Percentiles rank a stretch among this genome's conserved stretches.
These are phyloP conservation scores for Synergus laeviventris DNA, from an alignment of 2,888 invertebrate genomes.

Conservation along the genomic window DNA sequence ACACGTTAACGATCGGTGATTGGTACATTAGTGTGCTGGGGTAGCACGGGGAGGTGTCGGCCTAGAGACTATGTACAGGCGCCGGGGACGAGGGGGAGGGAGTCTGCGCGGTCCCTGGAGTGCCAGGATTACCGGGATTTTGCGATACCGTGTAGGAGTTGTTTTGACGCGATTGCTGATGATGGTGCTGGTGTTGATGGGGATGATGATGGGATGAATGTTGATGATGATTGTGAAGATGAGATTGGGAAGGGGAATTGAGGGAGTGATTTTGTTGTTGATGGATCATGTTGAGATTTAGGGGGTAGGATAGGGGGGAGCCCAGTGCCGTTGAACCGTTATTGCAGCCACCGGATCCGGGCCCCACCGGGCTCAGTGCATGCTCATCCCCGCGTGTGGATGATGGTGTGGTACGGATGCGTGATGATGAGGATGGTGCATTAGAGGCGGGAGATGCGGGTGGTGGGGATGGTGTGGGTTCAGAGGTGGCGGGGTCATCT, in stretches of 20 bases:
- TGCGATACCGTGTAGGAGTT: slow-evolving; percentile 69
- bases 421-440: slow-evolving; percentile 77
- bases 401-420: slow-evolving; percentile 74
- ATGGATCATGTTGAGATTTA: slow-evolving; percentile 73
- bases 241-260: slow-evolving; percentile 46
- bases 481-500: slow-evolving; percentile 77
- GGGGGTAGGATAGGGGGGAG: slow-evolving; percentile 75
- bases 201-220: slow-evolving; percentile 63
- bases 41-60: slow-evolving; percentile 60
- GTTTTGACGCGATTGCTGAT: slow-evolving; percentile 67
- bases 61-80: slow-evolving; percentile 75
- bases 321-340: slow-evolving; percentile 74
- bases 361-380: slow-evolving; percentile 89
- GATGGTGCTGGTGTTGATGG: slow-evolving; percentile 57
- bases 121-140: slow-evolving; percentile 64
- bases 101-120: slow-evolving; percentile 71
- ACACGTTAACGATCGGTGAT: slow-evolving; percentile 58
- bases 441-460: slow-evolving; percentile 81
- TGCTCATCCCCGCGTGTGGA: slow-evolving; percentile 77
- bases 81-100: slow-evolving; percentile 74
- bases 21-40: slow-evolving; percentile 54
- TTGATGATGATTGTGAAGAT: slow-evolving; percentile 63
- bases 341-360: slow-evolving; percentile 76
- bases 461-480: slow-evolving; percentile 80
- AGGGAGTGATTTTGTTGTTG: slow-evolving; percentile 65